These are phyloP conservation scores for Fistularia commersonii DNA, from an alignment of 2,797 vertebrate genomes.

Conservation along the genomic window DNA sequence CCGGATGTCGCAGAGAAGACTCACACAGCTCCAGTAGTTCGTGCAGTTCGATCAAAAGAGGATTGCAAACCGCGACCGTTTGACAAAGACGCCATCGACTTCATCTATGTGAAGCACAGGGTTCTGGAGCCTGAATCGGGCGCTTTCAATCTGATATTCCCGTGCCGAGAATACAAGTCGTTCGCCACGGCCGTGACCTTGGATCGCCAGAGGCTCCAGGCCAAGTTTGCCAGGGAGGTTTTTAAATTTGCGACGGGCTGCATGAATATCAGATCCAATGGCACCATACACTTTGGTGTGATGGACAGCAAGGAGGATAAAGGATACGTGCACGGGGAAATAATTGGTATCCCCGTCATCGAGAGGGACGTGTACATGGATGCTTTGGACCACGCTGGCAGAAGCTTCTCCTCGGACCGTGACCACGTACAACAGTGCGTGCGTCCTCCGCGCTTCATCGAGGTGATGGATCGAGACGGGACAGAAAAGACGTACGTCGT, in stretches of 20 bases:
- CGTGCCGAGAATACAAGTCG: slow-evolving; percentile 85
- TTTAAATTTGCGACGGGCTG: slow-evolving; percentile 81
- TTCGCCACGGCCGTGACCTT: slow-evolving; percentile 64
- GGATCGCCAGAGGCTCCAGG: slow-evolving; percentile 67
- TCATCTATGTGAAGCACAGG: slow-evolving; percentile 75
- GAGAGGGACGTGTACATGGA: slow-evolving; percentile 73
- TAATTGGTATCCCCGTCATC: slow-evolving; percentile 70
- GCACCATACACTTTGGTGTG: slow-evolving; percentile 85
- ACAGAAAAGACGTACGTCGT: slow-evolving; percentile 74
- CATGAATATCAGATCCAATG: slow-evolving; percentile 83
- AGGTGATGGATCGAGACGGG: slow-evolving; percentile 69
- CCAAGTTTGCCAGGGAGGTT: slow-evolving; percentile 80
- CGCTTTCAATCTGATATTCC: slow-evolving; percentile 67
- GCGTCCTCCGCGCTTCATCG: slow-evolving; percentile 77
- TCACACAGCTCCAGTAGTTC: slow-evolving; percentile 7
- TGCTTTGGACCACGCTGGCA: slow-evolving; percentile 77
- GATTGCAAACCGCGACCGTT: slow-evolving; percentile 76
- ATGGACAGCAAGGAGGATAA: slow-evolving; percentile 73
- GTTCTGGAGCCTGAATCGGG: slow-evolving; percentile 81
- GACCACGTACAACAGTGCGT: slow-evolving; percentile 76
- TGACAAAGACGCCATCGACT: slow-evolving; percentile 57
- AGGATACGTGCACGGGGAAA: slow-evolving; percentile 74
- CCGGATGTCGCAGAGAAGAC: slow-evolving; percentile 1
- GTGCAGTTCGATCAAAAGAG: slow-evolving; percentile 33
- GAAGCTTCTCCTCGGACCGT: slow-evolving; percentile 52